Percentiles rank a stretch among this genome's conserved stretches.
Conservation (phyloP, 2,888 invertebrate species). For the Tolmerus cingulatus region DNA sequence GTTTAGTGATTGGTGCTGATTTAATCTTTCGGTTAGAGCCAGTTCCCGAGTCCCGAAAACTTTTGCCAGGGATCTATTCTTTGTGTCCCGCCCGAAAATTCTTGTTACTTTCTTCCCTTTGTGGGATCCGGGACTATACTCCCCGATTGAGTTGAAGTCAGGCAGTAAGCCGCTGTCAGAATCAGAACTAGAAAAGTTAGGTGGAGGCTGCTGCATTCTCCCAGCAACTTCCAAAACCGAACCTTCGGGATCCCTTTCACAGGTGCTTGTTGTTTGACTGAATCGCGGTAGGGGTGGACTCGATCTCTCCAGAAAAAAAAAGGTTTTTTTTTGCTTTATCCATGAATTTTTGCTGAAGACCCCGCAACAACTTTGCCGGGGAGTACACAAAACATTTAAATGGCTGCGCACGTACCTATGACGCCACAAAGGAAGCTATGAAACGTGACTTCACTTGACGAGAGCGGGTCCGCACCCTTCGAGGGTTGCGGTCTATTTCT, state of each 20-base stretch:
- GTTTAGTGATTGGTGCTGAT: neutral
- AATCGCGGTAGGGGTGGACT: neutral
- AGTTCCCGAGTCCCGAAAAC: neutral
- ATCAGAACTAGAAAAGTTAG: constrained; percentile 10
- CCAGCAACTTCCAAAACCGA: neutral
- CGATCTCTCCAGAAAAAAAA: neutral
- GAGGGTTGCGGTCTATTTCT: neutral
- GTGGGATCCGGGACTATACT: neutral
- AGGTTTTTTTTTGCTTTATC: neutral
- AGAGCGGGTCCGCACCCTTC: neutral
- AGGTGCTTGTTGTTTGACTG: neutral
- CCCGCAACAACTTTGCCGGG: neutral
- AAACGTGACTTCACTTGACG: constrained; percentile 22
- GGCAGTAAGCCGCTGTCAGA: constrained; percentile 9
- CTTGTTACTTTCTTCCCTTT: constrained; percentile 1
- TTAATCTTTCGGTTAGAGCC: neutral
- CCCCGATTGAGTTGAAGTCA: neutral
- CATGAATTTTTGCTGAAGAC: neutral
- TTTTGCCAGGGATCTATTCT: neutral
- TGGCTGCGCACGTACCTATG: constrained; percentile 3
- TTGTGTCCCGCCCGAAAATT: neutral
- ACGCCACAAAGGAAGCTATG: constrained; percentile 13
- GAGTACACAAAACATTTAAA: constrained; percentile 9
- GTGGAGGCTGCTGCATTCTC: neutral
- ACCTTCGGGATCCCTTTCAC: constrained; percentile 1